These are phyloP conservation scores for Trematomus loennbergii DNA, from an alignment of 2,113 vertebrate genomes.

Conservation along the genomic window DNA sequence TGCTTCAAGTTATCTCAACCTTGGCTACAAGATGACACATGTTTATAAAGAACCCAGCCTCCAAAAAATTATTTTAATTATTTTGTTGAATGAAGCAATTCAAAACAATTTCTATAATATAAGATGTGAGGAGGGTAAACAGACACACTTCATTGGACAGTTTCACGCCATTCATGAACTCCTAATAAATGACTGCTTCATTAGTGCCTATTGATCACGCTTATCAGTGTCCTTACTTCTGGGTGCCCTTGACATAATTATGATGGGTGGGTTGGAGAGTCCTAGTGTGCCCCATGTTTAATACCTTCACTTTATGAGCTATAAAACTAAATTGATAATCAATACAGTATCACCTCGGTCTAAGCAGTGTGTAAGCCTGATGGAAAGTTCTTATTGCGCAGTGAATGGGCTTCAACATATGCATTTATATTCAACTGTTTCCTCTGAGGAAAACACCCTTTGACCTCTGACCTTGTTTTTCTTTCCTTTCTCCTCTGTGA, in stretches of 20 bases:
- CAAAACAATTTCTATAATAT: not conserved
- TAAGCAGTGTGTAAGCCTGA: slow-evolving; percentile 18
- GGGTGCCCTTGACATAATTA: slow-evolving; percentile 50
- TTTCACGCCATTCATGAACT: slow-evolving; percentile 2
- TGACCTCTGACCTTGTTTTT: slow-evolving; percentile 48
- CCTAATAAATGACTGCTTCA: slow-evolving; percentile 25
- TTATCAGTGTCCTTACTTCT: slow-evolving; percentile 15
- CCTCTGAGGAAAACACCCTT: not conserved
- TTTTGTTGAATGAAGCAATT: slow-evolving; percentile 19
- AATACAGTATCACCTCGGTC: slow-evolving; percentile 52
- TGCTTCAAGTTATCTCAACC: not conserved
- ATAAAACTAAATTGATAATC: slow-evolving; percentile 75
- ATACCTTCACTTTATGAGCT: slow-evolving; percentile 72
- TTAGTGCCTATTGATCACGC: slow-evolving; percentile 41
- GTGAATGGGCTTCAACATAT: slow-evolving; percentile 37
- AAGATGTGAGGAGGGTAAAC: not conserved
- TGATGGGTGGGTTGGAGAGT: slow-evolving; percentile 61
- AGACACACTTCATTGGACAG: not conserved
- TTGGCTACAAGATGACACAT: slow-evolving; percentile 11
- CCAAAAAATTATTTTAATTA: not conserved
- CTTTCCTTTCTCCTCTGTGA: slow-evolving; percentile 14
- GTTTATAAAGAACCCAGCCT: slow-evolving; percentile 24
- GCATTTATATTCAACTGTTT: slow-evolving; percentile 35
- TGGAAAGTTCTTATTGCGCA: slow-evolving; percentile 23
- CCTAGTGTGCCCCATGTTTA: slow-evolving; percentile 39